Evolutionary conservation across 2,797 vertebrate species (phyloP), one percentile per base, ranked within the genome.

Genomic region (Lemur catta): DNA sequence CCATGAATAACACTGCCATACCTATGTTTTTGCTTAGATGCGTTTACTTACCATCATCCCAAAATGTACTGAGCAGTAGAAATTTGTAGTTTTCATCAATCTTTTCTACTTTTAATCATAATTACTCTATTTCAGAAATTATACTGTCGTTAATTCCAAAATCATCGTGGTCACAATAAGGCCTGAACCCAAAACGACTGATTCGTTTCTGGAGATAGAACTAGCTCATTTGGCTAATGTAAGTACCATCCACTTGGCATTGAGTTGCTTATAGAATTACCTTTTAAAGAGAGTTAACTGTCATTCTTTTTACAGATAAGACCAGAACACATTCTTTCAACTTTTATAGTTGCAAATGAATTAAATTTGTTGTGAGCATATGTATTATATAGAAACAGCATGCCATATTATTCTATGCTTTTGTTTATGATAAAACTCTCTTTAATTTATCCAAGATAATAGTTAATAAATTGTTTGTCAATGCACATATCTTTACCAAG

Each of bases 151-250:
- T 96, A 99, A 99, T 99, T 99, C 99, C 90, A 99, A 99, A 99
- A 99, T 99, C 97, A 99, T 99, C 12, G 99, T 99, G 96, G 99
- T 99, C 95, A 99, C 99, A 52, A 99, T 99, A 98, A 99, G 99
- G 96, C 99, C 99, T 0, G 99, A 99, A 97, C 99, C 99, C 76
- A 99, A 99, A 98, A 98, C 99, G 72, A 99, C 98, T 0, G 99
- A 99, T 97, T 99, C 99, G 4, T 99, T 99, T 96, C 98, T 99
- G 98, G 99, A 99, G 98, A 99, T 99, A 97, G 99, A 99, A 97
- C 98, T 99, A 84, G 99, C 99, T 96, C 99, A 99, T 98, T 98
- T 99, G 98, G 98, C 99, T 91, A 99, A 99, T 94, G 99, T 99
- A 99, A 99, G 99, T 98, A 98, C 74, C 59, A 22, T 30, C 3